A percentile compares a stretch with the other conserved stretches of the same genome.
These are phyloP conservation scores for Eufriesea mexicana DNA, from an alignment of 1,140 invertebrate genomes.

Conservation along the genomic window DNA sequence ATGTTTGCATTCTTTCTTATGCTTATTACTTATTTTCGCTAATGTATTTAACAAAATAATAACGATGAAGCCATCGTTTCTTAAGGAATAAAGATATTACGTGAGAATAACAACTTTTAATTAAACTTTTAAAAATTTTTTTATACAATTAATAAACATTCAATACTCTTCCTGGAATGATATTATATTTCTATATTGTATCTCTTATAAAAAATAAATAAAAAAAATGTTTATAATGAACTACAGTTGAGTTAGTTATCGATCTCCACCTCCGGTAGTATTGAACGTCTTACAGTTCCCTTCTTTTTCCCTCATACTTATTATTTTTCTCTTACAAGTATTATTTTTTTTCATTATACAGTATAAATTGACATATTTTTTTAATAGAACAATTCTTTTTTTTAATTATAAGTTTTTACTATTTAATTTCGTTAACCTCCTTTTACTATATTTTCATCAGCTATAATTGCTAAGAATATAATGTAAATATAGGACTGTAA, in stretches of 20 bases:
- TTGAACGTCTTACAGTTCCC: not conserved
- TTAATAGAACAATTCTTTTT: not conserved
- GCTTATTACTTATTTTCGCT: not conserved
- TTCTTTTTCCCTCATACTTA: not conserved
- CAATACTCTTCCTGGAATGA: not conserved
- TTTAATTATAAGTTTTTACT: not conserved
- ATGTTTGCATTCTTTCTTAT: not conserved
- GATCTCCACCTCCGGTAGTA: not conserved
- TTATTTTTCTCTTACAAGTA: not conserved
- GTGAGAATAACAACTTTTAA: too few species aligned
- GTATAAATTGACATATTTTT: not conserved
- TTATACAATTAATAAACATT: not conserved
- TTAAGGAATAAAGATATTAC: too few species aligned
- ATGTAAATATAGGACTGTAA: constrained; percentile 3
- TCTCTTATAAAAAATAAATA: not conserved
- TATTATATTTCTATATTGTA: too few species aligned
- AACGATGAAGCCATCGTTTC: not conserved
- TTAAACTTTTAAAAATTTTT: not conserved
- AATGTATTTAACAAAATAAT: not conserved
- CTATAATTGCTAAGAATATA: not conserved
- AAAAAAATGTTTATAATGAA: not conserved
- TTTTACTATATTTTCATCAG: not conserved
- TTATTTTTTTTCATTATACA: not conserved
- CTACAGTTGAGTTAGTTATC: not conserved
- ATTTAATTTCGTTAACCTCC: not conserved